Conservation (phyloP, 2,888 invertebrate species). For the Dasysyrphus tricinctus region DNA sequence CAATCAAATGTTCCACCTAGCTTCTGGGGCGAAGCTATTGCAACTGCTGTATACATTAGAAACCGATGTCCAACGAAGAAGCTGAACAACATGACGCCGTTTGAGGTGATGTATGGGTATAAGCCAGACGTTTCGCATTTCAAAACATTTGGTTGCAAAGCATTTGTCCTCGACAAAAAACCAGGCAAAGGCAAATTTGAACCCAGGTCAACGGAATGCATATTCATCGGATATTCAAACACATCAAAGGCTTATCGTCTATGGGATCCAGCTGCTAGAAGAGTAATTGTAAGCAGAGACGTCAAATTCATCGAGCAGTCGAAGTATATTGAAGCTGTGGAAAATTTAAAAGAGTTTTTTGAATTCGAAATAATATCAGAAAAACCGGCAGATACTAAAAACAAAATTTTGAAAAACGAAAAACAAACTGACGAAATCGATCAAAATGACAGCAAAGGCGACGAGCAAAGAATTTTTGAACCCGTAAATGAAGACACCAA, state of each 20-base stretch:
- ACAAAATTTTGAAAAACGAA: neutral
- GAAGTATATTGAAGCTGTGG: neutral
- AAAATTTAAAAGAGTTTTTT: no score
- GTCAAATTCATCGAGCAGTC: constrained; percentile 23
- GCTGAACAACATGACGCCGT: constrained; percentile 63
- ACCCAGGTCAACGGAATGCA: constrained; percentile 8
- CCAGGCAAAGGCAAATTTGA: constrained; percentile 31
- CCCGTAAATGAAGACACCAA: neutral
- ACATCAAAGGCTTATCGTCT: constrained; percentile 40
- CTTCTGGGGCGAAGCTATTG: no score
- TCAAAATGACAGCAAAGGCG: neutral
- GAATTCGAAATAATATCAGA: no score
- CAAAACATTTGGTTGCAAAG: constrained; percentile 43
- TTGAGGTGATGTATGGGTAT: constrained; percentile 58
- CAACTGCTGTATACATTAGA: constrained; percentile 48
- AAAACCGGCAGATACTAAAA: neutral
- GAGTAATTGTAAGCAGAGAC: constrained; percentile 28
- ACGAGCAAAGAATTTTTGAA: neutral
- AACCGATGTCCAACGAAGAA: constrained; percentile 45
- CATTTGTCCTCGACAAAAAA: constrained; percentile 31
- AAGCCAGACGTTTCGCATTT: constrained; percentile 43
- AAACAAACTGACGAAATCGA: neutral
- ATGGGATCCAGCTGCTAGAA: constrained; percentile 30
- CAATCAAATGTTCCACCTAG: no score
- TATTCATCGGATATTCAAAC: constrained; percentile 23